Conservation (phyloP, 2,113 vertebrate genomes). For the Anarrhichthys ocellatus region DNA sequence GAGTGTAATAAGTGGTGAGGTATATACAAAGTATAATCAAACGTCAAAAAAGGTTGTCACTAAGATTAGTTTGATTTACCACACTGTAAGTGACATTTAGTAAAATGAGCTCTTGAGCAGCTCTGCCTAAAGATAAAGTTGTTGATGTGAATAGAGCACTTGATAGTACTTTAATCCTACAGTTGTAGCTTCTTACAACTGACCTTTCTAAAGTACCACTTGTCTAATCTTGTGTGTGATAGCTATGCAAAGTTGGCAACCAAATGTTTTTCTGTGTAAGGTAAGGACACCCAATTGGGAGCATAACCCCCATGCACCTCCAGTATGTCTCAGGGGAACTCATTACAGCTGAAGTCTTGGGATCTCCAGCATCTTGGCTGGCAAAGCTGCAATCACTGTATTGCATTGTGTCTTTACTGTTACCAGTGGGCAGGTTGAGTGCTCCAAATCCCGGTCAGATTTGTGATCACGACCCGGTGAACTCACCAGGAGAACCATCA, state of each 20-base stretch:
- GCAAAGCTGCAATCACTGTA: neutral
- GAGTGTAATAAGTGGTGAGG: neutral
- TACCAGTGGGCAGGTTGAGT: neutral
- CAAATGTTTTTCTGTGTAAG: neutral
- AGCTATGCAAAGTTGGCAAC: too few relatives aligned
- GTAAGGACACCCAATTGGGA: neutral
- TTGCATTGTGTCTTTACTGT: neutral
- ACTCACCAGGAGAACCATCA: neutral
- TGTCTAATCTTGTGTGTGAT: neutral
- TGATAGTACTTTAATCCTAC: neutral
- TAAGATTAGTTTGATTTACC: neutral
- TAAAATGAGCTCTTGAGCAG: neutral
- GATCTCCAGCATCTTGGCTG: constrained; percentile 1
- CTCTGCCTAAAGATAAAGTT: neutral
- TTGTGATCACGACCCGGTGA: neutral
- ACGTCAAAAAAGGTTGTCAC: neutral
- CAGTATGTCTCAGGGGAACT: neutral
- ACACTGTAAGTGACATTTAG: neutral
- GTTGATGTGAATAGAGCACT: neutral
- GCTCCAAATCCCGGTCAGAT: neutral
- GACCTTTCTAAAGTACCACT: neutral
- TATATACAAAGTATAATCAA: neutral
- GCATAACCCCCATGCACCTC: neutral
- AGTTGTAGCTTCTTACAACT: neutral
- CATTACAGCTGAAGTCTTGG: neutral